Base-by-base conservation (phyloP, 1,140 invertebrate species). In the Sitobion miscanthi region DNA sequence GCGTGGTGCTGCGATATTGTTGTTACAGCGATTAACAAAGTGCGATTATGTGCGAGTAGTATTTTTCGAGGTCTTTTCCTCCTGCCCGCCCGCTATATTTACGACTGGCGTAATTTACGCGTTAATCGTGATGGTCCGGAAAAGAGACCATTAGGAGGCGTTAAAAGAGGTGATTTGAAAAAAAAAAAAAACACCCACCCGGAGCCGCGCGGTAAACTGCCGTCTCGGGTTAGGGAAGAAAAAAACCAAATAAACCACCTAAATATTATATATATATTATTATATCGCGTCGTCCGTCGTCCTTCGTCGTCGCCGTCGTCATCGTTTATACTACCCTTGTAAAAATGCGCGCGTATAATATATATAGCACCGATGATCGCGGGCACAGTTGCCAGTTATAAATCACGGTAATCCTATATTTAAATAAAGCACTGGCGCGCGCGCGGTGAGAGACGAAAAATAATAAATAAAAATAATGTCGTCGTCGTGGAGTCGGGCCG, bases 401-500 rank as follows among this genome's bases (percentile, higher is more conserved):
- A 93, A 93, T 93, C 91, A 85, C 38, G 90, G 90, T 93, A 93
- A 93, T 93, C 91, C 91, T n/a, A 93, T 54, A 93, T 93, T 93
- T 86, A 93, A 93, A 93, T 93, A 93, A 93, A 92, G 57, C 42
- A 47, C 83, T 77, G 23, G 35, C 35, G 45, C 82, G 45, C 82
- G 38, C n/a, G 88, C 35, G 52, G 88, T 30, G 42, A 90, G 89
- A 90, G 57, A 69, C 38, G 57, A 69, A 92, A 92, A 86, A 93
- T 93, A 93, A 93, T 93, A 93, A 93, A 93, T 93, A 93, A 93
- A 93, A 93, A 93, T 93, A 93, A 93, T 86, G 91, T 92, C 91
- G 77, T 92, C 90, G 57, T 35, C n/a, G 25, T 3, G 42, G 42
- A 21, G 69, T 11, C 25, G 62, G 45, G n/a, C 23, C 23, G 30